Evolutionary conservation across 2,797 vertebrate genomes (phyloP).

Genomic region (Oreochromis grahami): DNA sequence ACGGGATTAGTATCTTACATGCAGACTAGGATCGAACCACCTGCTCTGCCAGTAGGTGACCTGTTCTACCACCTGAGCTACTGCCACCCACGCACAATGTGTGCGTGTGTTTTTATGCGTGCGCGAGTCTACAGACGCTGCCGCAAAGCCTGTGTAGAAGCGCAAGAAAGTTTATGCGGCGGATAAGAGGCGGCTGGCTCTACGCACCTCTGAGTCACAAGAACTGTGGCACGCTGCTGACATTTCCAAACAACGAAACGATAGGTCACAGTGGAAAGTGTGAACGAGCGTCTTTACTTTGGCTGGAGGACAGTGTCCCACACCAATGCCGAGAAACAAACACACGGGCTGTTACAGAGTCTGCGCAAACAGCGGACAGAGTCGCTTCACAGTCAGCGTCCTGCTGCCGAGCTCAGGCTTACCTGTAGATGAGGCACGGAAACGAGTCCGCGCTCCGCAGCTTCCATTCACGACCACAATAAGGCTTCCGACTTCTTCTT

Average conservation of each 20-base stretch:
- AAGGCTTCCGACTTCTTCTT: neutral
- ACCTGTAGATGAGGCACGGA: neutral
- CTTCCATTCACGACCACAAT: neutral
- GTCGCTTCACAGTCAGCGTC: neutral
- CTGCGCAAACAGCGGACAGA: neutral
- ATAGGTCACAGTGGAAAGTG: neutral
- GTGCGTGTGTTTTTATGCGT: neutral
- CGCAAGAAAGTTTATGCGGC: neutral
- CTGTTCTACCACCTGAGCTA: fast-evolving
- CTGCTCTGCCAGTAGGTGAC: too few relatives aligned
- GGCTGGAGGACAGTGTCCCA: neutral
- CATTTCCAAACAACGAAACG: fast-evolving
- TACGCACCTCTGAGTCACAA: too few relatives aligned
- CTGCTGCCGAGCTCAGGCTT: neutral
- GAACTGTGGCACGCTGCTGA: neutral
- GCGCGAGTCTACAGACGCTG: neutral
- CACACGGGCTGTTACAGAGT: neutral
- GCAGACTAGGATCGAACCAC: neutral
- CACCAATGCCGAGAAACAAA: fast-evolving
- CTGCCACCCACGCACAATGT: neutral
- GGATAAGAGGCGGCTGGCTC: neutral
- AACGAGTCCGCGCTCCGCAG: neutral
- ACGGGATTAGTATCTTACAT: fast-evolving
- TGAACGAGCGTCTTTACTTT: neutral
- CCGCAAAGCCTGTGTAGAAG: neutral